These are phyloP conservation scores for Rhinoraja longicauda DNA, from an alignment of 2,797 vertebrate genomes.

Conservation along the genomic window DNA sequence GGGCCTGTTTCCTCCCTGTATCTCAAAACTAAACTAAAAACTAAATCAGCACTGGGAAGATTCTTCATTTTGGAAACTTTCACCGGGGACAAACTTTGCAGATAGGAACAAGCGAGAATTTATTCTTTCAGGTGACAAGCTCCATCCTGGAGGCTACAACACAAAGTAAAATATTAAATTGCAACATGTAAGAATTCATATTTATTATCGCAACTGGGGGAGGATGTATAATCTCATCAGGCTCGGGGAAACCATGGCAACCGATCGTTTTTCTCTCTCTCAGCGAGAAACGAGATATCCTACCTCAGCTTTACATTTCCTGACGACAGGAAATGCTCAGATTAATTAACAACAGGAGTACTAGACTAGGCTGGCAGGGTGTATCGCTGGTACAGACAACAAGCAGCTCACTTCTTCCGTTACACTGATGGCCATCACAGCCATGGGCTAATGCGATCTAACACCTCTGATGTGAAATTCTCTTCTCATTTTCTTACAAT, in stretches of 20 bases:
- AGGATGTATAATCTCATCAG: neutral
- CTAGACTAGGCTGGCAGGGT: neutral
- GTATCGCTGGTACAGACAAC: neutral
- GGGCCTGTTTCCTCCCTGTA: no score
- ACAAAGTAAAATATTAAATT: neutral
- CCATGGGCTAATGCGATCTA: neutral
- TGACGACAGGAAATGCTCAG: neutral
- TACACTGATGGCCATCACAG: neutral
- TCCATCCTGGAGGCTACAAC: neutral
- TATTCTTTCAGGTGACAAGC: neutral
- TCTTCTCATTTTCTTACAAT: neutral
- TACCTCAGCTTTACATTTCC: neutral
- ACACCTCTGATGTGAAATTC: neutral
- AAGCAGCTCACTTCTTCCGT: no score
- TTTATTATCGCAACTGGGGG: neutral
- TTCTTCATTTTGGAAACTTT: neutral
- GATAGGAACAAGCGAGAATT: neutral
- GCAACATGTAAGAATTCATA: neutral
- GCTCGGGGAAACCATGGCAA: neutral
- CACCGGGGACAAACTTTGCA: neutral
- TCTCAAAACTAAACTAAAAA: no score
- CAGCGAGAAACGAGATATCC: neutral
- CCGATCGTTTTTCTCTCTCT: no score
- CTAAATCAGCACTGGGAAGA: neutral
- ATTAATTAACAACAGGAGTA: neutral